phyloP scores from a whole-genome alignment of 2,113 vertebrate genomes.

The Crotalus horridus region DNA sequence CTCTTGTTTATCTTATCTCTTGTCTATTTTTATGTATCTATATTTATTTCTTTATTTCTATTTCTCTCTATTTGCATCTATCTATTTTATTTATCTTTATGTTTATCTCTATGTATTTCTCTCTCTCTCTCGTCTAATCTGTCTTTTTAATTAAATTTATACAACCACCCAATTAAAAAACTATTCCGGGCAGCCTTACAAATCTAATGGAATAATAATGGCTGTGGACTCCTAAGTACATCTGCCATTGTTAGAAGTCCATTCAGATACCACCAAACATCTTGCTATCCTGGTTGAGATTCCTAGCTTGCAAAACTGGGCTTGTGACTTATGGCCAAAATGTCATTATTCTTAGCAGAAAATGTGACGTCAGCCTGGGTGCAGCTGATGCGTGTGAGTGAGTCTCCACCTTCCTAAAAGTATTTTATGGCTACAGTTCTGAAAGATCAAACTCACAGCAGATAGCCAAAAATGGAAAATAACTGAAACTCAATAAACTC shows the following conservation, averaged over 20 bases:
- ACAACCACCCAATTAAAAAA: neutral
- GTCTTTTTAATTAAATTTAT: neutral
- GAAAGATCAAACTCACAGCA: neutral
- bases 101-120: no score
- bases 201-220: neutral
- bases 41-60: no score
- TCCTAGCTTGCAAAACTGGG: neutral
- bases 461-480: neutral
- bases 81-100: no score
- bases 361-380: neutral
- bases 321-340: neutral
- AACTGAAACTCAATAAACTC: neutral
- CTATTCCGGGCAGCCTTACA: neutral
- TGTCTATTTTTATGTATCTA: no score
- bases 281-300: no score
- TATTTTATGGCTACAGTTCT: neutral
- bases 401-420: neutral
- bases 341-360: neutral
- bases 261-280: neutral
- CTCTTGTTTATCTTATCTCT: no score
- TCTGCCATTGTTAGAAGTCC: neutral
- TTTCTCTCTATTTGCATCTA: no score
- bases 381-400: neutral
- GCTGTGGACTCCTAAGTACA: neutral
- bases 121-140: neutral